phyloP scores from a whole-genome alignment of 2,797 vertebrate genomes.

The Aplochiton taeniatus region DNA sequence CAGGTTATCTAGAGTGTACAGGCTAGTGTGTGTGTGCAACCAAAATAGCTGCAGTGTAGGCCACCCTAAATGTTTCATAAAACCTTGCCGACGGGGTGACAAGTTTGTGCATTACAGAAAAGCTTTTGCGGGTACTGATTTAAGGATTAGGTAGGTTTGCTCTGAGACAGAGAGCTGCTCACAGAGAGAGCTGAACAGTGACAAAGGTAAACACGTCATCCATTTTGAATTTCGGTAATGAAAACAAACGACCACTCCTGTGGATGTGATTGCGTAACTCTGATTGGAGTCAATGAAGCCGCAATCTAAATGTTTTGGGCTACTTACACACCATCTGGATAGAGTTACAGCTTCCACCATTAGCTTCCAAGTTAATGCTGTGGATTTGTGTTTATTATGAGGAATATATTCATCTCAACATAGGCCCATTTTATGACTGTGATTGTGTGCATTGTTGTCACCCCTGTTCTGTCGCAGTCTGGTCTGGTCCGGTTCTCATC shows the following conservation, averaged over 20 bases:
- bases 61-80: no score
- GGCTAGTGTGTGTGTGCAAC: no score
- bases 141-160: no score
- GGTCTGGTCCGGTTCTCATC: constrained; percentile 36
- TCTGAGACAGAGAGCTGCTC: no score
- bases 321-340: constrained; percentile 64
- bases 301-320: constrained; percentile 14
- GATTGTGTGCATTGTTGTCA: constrained; percentile 61
- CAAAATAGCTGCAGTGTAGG: no score
- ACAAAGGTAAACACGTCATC: constrained; percentile 1
- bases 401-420: neutral
- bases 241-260: constrained; percentile 50
- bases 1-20: no score
- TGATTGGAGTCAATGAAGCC: constrained; percentile 44
- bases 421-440: constrained; percentile 25
- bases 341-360: constrained; percentile 41
- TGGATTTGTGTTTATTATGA: neutral
- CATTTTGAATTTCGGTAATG: constrained; percentile 35
- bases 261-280: constrained; percentile 22
- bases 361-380: constrained; percentile 58
- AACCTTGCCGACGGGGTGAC: no score
- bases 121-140: no score
- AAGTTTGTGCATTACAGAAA: no score
- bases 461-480: constrained; percentile 46
- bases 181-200: no score